Evolutionary conservation across 2,888 invertebrate species (phyloP), one percentile per base, ranked within the genome.

Genomic region (Desoria tigrina): DNA sequence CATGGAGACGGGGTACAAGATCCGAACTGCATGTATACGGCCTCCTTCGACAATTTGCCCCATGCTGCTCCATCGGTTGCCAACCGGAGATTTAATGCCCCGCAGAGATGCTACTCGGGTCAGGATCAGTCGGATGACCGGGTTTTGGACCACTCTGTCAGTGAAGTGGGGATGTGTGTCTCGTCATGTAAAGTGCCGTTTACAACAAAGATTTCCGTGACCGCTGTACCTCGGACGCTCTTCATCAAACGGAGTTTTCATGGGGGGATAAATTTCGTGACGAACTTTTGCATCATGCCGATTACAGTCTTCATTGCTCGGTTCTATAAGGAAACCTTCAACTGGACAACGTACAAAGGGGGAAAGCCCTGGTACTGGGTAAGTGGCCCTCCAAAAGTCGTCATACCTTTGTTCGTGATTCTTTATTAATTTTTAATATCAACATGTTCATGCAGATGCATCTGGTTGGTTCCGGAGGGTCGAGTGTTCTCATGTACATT

Each of bases 241-340:
- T 11, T 64, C 4, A 26, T 66, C 51, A 66, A 66, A 26, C 28
- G 69, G 4, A 61, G 51, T 32, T 54, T 57, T 26, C 69, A 69
- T 55, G 69, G 69, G 21, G 66, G 39, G 18, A 61, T 69, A 18
- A 69, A 69, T 50, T 66, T 66, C 39, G 26, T 69, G 14, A 64
- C 66, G 1, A 69, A 69, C 27, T 69, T 69, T 42, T 63, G 66
- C n/a, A 62, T 69, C 45, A 66, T 69, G 66, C 69, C 69, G 1
- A 64, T 69, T 7, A 63, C 63, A n/a, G 42, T 64, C 7, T 69
- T 66, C 39, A 51, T 69, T 42, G 69, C 69, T 16, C 11, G 69
- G 32, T 69, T 66, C 42, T 69, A 69, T 37, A 69, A 69, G 51
- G 69, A 69, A 55, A 69, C 69, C 0, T 69, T 37, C 21, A 69